These are phyloP conservation scores for Epinephelus lanceolatus DNA, from an alignment of 2,113 vertebrate genomes.

Conservation along the genomic window DNA sequence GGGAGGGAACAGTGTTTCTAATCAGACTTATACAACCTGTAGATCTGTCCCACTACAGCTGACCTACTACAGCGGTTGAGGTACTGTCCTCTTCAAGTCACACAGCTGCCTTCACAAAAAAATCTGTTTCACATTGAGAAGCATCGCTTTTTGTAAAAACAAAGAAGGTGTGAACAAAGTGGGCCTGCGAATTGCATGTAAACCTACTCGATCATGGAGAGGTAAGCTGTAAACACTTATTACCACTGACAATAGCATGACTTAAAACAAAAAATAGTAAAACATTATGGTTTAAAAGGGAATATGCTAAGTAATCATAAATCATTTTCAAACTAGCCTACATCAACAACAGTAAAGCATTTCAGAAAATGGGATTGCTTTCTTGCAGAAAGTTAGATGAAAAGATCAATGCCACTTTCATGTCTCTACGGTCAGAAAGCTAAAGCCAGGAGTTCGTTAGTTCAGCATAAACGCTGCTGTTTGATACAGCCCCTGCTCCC, in stretches of 20 bases:
- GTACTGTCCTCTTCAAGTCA: background rate
- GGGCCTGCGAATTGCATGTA: background rate
- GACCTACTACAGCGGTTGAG: background rate
- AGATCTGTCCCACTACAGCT: background rate
- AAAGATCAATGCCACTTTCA: background rate
- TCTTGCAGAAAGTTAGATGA: background rate
- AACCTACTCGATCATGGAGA: background rate
- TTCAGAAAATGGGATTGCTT: too few relatives aligned
- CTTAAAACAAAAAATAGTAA: too few relatives aligned
- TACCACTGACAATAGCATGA: background rate
- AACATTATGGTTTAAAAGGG: background rate
- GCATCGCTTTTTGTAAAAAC: background rate
- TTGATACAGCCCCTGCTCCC: background rate
- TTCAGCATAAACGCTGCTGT: background rate
- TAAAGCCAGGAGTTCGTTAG: background rate
- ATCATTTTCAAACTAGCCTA: too few relatives aligned
- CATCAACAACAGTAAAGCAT: too few relatives aligned
- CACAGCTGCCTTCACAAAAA: background rate
- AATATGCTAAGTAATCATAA: too few relatives aligned
- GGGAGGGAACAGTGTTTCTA: conserved; percentile 26
- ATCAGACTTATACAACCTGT: conserved; percentile 23
- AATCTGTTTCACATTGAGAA: conserved; percentile 26
- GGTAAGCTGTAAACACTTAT: background rate
- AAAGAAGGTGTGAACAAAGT: conserved; percentile 23
- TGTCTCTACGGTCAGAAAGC: background rate